Evolutionary conservation across 2,888 invertebrate genomes (phyloP).

Genomic region (Troglohyphantes excavatus): DNA sequence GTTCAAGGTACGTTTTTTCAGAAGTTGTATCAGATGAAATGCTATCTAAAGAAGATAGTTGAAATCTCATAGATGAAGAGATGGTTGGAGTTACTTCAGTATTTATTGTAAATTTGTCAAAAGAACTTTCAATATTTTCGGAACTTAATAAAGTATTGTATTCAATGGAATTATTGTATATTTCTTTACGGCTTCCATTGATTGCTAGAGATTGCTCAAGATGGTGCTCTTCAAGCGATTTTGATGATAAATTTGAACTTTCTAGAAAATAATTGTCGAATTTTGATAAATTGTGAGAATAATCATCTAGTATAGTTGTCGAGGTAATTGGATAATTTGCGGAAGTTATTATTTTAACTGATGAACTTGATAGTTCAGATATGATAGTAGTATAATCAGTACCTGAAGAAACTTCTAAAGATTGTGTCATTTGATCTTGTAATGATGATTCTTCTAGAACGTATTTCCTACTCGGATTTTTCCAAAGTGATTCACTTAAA

Average conservation of each 20-base stretch:
- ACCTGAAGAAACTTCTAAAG: not conserved
- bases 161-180: not conserved
- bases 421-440: not conserved
- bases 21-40: not conserved
- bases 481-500: not conserved
- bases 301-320: not conserved
- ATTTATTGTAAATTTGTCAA: not conserved
- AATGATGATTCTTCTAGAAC: not conserved
- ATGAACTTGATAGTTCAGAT: not conserved
- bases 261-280: constrained; percentile 5
- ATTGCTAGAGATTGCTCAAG: not conserved
- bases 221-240: not conserved
- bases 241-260: constrained; percentile 21
- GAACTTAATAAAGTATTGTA: not conserved
- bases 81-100: not conserved
- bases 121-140: constrained; percentile 7
- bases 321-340: not conserved
- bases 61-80: not conserved
- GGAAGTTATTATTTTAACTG: not conserved
- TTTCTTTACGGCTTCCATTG: not conserved
- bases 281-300: not conserved
- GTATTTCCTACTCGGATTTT: not conserved
- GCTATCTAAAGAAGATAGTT: not conserved
- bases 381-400: not conserved
- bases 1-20: constrained; percentile 5